Evolutionary conservation across 2,888 invertebrate genomes (phyloP).

Genomic region (Nymphalis polychloros): DNA sequence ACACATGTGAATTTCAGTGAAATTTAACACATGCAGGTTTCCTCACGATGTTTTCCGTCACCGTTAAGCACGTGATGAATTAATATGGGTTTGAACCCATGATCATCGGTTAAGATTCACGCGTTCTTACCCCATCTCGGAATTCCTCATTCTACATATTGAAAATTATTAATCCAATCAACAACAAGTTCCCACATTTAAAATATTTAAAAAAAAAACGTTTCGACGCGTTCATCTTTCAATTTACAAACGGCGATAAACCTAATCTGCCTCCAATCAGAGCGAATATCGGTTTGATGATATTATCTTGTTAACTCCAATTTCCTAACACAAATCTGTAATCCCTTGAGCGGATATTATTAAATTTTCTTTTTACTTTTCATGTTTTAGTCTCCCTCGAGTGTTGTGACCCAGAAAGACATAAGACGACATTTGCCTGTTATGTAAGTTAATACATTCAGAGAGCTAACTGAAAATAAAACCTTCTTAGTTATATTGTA

Average conservation of each 20-base stretch:
- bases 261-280: slow-evolving; percentile 31
- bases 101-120: too few relatives aligned
- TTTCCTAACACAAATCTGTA: slow-evolving; percentile 18
- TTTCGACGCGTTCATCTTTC: slow-evolving; percentile 17
- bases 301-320: slow-evolving; percentile 25
- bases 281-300: slow-evolving; percentile 35
- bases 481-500: not conserved
- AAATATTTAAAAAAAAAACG: too few relatives aligned
- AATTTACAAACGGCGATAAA: slow-evolving; percentile 20
- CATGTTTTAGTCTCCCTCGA: not conserved
- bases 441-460: not conserved
- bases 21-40: too few relatives aligned
- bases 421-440: not conserved
- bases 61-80: too few relatives aligned
- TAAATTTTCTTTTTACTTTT: slow-evolving; percentile 12
- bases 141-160: too few relatives aligned
- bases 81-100: too few relatives aligned
- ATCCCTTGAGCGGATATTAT: slow-evolving; percentile 16
- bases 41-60: too few relatives aligned
- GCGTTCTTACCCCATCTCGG: too few relatives aligned
- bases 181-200: too few relatives aligned
- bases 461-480: not conserved
- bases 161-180: too few relatives aligned
- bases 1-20: too few relatives aligned
- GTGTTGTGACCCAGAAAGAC: slow-evolving; percentile 6